These are phyloP conservation scores for Panopea generosa DNA, from an alignment of 2,888 invertebrate species.

Conservation along the genomic window DNA sequence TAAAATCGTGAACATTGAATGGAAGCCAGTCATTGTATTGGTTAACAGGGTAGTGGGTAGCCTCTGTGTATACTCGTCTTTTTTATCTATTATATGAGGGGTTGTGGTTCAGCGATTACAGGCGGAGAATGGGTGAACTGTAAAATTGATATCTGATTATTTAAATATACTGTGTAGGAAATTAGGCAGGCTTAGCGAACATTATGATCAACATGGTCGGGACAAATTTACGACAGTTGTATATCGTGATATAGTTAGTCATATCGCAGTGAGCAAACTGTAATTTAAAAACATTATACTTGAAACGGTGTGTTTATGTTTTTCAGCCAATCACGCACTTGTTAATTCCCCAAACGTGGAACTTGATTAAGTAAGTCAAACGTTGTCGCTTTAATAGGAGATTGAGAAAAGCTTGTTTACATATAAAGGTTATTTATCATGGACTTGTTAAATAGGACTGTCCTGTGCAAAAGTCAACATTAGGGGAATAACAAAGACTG, in stretches of 20 bases:
- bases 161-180: conserved; percentile 29
- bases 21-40: background rate
- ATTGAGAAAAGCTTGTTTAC: no score
- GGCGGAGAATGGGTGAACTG: conserved; percentile 25
- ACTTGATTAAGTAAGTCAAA: no score
- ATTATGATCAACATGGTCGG: conserved; percentile 1
- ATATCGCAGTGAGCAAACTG: background rate
- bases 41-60: background rate
- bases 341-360: no score
- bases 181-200: conserved; percentile 23
- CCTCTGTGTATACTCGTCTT: conserved; percentile 1
- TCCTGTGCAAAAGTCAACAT: no score
- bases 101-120: conserved; percentile 30
- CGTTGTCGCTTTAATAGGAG: no score
- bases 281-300: background rate
- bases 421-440: no score
- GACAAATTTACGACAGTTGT: conserved; percentile 25
- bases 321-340: no score
- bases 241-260: background rate
- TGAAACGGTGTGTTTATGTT: background rate
- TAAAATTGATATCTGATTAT: conserved; percentile 53
- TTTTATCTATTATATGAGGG: conserved; percentile 6
- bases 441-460: no score
- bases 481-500: no score
- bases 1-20: background rate